Conservation (phyloP, 2,888 invertebrate species). For the Polyommatus iphigenia region DNA sequence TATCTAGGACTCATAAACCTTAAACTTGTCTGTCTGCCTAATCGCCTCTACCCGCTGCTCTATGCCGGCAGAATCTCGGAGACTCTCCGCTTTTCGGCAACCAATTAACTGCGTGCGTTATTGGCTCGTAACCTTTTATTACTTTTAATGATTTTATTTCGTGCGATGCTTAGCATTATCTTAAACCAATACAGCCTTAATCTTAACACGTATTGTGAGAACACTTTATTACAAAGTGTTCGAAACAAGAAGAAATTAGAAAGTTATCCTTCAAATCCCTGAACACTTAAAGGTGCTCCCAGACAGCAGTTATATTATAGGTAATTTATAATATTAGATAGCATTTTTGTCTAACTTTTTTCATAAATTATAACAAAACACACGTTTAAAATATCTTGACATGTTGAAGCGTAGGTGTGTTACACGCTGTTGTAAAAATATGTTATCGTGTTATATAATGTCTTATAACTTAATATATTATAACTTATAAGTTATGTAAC, state of each 20-base stretch:
- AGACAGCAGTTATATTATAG: too few relatives aligned
- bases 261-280: neutral
- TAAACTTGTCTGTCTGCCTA: neutral
- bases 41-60: slow-evolving; percentile 39
- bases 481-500: too few relatives aligned
- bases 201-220: neutral
- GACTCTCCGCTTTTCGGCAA: slow-evolving; percentile 51
- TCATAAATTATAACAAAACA: too few relatives aligned
- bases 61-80: slow-evolving; percentile 40
- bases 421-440: too few relatives aligned
- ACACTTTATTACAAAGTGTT: neutral
- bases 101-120: slow-evolving; percentile 55
- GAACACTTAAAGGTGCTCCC: too few relatives aligned
- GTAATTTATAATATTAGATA: too few relatives aligned
- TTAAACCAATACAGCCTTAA: neutral
- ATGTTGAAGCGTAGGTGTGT: too few relatives aligned
- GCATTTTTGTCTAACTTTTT: too few relatives aligned
- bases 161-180: slow-evolving; percentile 17
- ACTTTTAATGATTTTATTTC: slow-evolving; percentile 47
- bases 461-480: too few relatives aligned
- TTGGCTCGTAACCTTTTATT: slow-evolving; percentile 51
- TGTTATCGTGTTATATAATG: too few relatives aligned
- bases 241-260: neutral
- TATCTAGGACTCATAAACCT: too few relatives aligned
- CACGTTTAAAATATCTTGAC: too few relatives aligned